Base-by-base conservation (phyloP, 92 coral and sea anemone genomes). In the Heliopora coerulea region DNA sequence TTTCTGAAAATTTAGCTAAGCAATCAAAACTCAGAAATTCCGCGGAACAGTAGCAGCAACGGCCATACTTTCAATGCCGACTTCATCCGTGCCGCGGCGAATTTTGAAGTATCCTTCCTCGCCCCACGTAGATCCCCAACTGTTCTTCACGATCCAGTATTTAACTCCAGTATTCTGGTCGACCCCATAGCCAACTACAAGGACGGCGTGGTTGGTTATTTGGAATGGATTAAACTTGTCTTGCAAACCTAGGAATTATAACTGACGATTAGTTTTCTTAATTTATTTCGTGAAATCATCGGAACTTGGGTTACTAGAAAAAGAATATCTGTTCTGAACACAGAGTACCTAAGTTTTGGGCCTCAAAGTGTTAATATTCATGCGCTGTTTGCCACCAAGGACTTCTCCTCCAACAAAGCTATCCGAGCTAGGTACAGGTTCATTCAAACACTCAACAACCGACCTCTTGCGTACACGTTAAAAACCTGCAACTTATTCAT, bases 61-160 rank as follows among this genome's bases (percentile, higher is more conserved):
- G 21, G 88, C 91, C 6, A 83, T 79, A 60, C 91, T 86, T 62
- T 86, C 91, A 31, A 86, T 79, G 49, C 85, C 65, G 50, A 83
- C 83, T 35, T 83, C 91, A 24, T 86, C 80, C 27, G 80, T 69
- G 12, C 88, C 91, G 30, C 91, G 91, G 46, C 83, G 91, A 48
- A 86, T 86, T 21, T 83, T 83, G 63, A 86, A 86, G 74, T 65
- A 86, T 19, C 91, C 91, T 34, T 62, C 49, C 50, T 86, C 91
- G 48, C 91, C 91, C 87, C 91, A 86, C 3, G 0, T 13, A 54
- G 65, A 40, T 42, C 91, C 91, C 91, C 91, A 86, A 42, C 91
- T 86, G 60, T 86, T 86, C 75, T 86, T 86, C 31, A 86, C 91
- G n/a, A 83, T 86, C 91, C 91, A 86, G 72, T 48, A 86, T 59